Evolutionary conservation across 2,888 invertebrate species (phyloP), one percentile per base, ranked within the genome.

Genomic region (Pristionchus entomophagus): DNA sequence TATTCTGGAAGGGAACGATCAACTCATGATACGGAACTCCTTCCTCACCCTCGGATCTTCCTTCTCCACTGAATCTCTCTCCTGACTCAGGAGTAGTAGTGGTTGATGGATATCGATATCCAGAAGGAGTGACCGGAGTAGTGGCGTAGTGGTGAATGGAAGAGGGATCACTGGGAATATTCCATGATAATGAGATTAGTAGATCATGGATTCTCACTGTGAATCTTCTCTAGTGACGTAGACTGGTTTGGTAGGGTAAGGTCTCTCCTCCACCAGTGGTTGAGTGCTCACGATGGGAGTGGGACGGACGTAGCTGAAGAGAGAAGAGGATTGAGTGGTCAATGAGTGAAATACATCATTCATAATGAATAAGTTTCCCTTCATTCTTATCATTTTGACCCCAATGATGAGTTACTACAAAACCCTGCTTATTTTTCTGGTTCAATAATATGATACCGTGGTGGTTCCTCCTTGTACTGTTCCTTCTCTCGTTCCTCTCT

Each of bases 51-150:
- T 41, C 73, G 10, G 73, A 73, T 45, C 73, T 14, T 41, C 73
- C 73, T 14, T 73, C 78, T 80, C 53, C 78, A 80, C 53, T 80
- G 49, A n/a, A 32, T 51, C 51, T 49, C 53, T 80, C 78, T 80
- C 78, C 78, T 22, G 78, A 80, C 51, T 35, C 51, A 32, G 32
- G 19, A 6, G 78, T 22, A 17, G 51, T 19, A 29, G 78, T 49
- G 2, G 78, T 26, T 0, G 78, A 80, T 10, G 78, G 78, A 80
- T 51, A 80, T 32, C 78, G 49, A 51, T 80, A 80, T 3, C 78
- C 78, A 49, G 78, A 80, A 32, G 78, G 78, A 32, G 78, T 80
- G 22, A 80, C 51, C 19, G 78, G 78, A 80, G 78, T 80, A 14
- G 78, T 73, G 26, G 73, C 38, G 45, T 41, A 41, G 73, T 73